Conservation (phyloP, 2,888 invertebrate genomes). For the Metopia argyrocephala region DNA sequence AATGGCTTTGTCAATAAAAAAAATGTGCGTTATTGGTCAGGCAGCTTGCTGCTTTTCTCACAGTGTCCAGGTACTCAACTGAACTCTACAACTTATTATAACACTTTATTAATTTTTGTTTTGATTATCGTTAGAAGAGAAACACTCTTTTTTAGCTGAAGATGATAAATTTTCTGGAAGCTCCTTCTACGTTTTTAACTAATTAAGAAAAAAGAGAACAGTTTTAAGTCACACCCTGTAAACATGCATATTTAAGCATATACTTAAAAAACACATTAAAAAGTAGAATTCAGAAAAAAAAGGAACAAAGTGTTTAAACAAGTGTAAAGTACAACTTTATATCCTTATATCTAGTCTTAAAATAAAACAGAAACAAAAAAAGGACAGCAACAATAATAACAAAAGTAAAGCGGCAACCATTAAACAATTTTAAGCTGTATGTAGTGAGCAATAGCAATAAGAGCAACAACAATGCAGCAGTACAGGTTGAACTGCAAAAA, state of each 20-base stretch:
- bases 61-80: too few relatives aligned
- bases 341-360: constrained; percentile 34
- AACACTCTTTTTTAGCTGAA: too few relatives aligned
- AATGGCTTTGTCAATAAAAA: too few relatives aligned
- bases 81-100: too few relatives aligned
- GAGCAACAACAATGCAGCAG: constrained; percentile 46
- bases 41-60: too few relatives aligned
- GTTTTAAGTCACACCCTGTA: neutral
- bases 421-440: constrained; percentile 27
- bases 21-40: too few relatives aligned
- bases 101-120: too few relatives aligned
- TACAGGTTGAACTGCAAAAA: constrained; percentile 16
- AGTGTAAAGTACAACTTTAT: constrained; percentile 61
- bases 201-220: too few relatives aligned
- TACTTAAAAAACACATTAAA: constrained; percentile 12
- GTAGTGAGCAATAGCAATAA: constrained; percentile 24
- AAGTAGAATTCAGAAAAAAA: neutral
- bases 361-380: constrained; percentile 41
- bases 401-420: constrained; percentile 21
- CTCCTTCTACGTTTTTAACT: too few relatives aligned
- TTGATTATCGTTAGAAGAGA: too few relatives aligned
- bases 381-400: constrained; percentile 32
- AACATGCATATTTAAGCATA: neutral
- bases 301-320: constrained; percentile 34
- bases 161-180: too few relatives aligned